Conservation (phyloP, 2,797 vertebrate species). For the Acestrorhynchus altus region DNA sequence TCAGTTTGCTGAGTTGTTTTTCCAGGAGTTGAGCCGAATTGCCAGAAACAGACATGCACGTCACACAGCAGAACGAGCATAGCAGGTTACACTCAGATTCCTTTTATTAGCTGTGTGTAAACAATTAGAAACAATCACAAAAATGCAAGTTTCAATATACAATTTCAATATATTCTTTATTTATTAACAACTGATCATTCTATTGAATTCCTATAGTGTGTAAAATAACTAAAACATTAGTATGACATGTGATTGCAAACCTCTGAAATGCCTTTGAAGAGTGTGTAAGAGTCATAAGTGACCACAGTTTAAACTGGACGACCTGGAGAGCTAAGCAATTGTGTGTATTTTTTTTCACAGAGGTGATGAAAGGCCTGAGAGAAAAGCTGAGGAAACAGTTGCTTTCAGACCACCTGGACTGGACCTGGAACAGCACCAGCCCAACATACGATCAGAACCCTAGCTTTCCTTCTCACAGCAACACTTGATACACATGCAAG, state of each 20-base stretch:
- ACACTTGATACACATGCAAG: constrained; percentile 1
- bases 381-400: constrained; percentile 34
- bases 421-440: constrained; percentile 22
- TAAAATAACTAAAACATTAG: neutral
- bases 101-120: too few relatives aligned
- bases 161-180: neutral
- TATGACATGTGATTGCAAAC: neutral
- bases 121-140: too few relatives aligned
- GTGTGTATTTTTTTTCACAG: constrained; percentile 33
- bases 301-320: constrained; percentile 37
- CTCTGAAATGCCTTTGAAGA: neutral
- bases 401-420: constrained; percentile 28
- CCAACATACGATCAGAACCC: constrained; percentile 1
- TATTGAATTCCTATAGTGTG: neutral
- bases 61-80: too few relatives aligned
- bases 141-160: too few relatives aligned
- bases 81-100: too few relatives aligned
- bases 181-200: too few relatives aligned
- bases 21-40: too few relatives aligned
- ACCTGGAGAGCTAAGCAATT: neutral
- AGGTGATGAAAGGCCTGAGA: constrained; percentile 24
- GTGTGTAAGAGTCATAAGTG: constrained; percentile 34
- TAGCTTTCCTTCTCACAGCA: constrained; percentile 24
- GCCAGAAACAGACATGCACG: too few relatives aligned
- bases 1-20: too few relatives aligned